Base-by-base conservation (phyloP, 92 coral and sea anemone genomes). In the Metridium senile region DNA sequence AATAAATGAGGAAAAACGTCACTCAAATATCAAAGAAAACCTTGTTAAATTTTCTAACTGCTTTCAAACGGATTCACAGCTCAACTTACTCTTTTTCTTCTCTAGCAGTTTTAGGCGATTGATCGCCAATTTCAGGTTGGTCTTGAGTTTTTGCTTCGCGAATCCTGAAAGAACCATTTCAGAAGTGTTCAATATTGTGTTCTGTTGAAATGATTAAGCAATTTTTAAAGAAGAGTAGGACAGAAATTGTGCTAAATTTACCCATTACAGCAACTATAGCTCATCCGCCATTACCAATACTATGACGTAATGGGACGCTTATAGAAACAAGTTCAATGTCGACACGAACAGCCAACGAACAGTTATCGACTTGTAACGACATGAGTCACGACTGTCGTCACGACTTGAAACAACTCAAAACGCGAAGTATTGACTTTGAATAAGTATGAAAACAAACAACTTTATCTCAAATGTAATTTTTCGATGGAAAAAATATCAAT, bases 31-130 rank as follows among this genome's bases (percentile, higher is more conserved):
- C 29, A 11, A 61, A 26, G 32, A 21, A 61, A 7, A 26, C 17
- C 32, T 3, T 54, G 23, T 3, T 21, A 21, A 63, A 63, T 4
- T 28, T 21, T 63, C 29, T 1, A 63, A 31, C 39, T 28, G 69
- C 7, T 28, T 63, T 59, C 66, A 59, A 59, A 26, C 25, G 61
- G 4, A 2, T 59, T 59, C 66, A 59, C 29, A 59, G 22, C 23
- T 21, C 20, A 59, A 59, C 99, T 82, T 33, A 95, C 99, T 95
- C 74, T 95, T 95, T 78, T 95, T 95, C 74, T 95, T 95, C 82
- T 95, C 99, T 86, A 95, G 76, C 2, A 95, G 84, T 71, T 95
- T 95, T 0, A 95, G 89, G 64, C 99, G 78, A 88, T 95, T 95
- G 62, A 95, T 95, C 65, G 93, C 86, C 85, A 95, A 75, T 79